Conservation (phyloP, 2,113 vertebrate species). For the Coptodon rendalli region DNA sequence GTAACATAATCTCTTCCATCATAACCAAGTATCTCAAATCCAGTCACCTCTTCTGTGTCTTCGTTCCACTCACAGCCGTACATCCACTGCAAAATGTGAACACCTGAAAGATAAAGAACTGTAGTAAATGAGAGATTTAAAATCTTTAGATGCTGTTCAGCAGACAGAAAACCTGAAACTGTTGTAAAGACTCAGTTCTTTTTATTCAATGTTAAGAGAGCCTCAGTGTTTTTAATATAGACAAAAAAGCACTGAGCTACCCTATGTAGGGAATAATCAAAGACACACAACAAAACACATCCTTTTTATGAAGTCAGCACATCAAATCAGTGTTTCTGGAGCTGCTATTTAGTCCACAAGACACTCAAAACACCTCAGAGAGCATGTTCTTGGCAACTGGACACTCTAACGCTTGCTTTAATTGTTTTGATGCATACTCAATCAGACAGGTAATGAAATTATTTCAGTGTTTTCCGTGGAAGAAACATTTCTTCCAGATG, state of each 20-base stretch:
- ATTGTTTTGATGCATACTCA: not conserved
- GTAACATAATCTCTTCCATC: accelerated
- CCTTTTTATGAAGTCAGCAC: accelerated
- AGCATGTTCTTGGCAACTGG: accelerated
- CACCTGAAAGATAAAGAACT: not conserved
- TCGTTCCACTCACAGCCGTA: not conserved
- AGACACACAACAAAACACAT: not conserved
- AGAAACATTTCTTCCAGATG: not conserved
- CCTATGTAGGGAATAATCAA: not conserved
- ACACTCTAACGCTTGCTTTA: not conserved
- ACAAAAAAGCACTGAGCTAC: not conserved
- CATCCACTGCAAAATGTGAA: not conserved
- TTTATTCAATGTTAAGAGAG: not conserved
- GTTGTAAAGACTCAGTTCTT: not conserved
- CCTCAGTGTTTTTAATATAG: not conserved
- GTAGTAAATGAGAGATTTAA: not conserved
- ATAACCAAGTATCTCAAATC: not conserved
- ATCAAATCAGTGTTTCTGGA: not conserved
- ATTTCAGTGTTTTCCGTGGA: not conserved
- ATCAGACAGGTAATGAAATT: not conserved
- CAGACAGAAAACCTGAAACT: not conserved
- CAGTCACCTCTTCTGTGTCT: not conserved
- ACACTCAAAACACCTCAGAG: not conserved
- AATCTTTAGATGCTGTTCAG: not conserved
- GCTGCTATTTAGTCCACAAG: not conserved